Conservation (phyloP, 2,113 vertebrate genomes). For the Plestiodon gilberti region DNA sequence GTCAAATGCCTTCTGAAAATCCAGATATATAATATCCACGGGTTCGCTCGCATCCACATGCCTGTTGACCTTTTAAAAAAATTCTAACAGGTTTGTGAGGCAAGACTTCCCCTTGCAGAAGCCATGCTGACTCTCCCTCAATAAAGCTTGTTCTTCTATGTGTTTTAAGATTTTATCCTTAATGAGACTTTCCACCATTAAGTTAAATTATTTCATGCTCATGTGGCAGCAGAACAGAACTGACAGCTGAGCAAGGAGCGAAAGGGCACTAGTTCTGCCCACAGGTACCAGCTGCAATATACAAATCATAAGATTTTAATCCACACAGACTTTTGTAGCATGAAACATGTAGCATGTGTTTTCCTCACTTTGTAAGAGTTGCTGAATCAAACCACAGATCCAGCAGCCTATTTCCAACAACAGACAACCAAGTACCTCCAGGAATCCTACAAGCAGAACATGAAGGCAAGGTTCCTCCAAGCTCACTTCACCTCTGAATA, state of each 20-base stretch:
- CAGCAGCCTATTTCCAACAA: not conserved
- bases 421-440: not conserved
- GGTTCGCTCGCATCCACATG: too few species aligned
- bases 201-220: not conserved
- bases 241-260: not conserved
- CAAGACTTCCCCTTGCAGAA: too few species aligned
- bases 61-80: too few species aligned
- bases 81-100: too few species aligned
- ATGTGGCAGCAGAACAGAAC: not conserved
- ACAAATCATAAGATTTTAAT: not conserved
- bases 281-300: not conserved
- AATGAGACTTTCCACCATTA: too few species aligned
- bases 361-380: not conserved
- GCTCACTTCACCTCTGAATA: too few species aligned
- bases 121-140: too few species aligned
- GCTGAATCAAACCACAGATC: not conserved
- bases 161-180: too few species aligned
- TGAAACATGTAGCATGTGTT: not conserved
- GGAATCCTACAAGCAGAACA: not conserved
- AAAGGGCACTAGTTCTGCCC: not conserved
- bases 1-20: too few species aligned
- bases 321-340: not conserved
- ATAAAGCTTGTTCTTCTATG: too few species aligned
- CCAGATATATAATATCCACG: too few species aligned
- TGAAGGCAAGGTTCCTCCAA: not conserved